phyloP scores from a whole-genome alignment of 1,140 invertebrate species.

The Heliconius congener region DNA sequence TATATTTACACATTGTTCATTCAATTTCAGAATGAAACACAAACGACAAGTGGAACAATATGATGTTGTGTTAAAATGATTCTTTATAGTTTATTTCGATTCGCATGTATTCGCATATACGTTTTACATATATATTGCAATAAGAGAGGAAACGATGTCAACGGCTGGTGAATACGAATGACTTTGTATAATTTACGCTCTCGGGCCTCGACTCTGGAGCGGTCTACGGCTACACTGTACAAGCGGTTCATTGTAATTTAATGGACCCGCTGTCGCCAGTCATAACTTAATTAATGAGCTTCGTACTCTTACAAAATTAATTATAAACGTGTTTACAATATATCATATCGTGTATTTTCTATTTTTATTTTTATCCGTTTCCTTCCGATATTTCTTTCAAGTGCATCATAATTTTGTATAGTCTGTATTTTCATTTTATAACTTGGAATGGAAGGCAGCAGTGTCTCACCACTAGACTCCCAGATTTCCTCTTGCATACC shows the following conservation, averaged over 20 bases:
- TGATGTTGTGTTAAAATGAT: not conserved
- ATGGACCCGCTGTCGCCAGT: conserved; percentile 38
- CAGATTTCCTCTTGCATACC: too few species aligned
- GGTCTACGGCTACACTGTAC: not conserved
- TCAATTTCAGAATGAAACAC: not conserved
- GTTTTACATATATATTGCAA: conserved; percentile 18
- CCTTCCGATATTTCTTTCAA: not conserved
- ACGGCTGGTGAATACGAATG: conserved; percentile 20
- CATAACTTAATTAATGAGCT: conserved; percentile 33
- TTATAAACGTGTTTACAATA: conserved; percentile 12
- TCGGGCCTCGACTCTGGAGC: conserved; percentile 18
- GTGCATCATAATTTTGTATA: too few species aligned
- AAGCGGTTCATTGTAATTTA: conserved; percentile 36
- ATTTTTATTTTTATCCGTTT: not conserved
- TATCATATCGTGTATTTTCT: not conserved
- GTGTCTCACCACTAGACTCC: too few species aligned
- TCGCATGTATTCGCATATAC: not conserved
- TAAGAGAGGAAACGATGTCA: conserved; percentile 18
- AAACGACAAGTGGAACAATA: not conserved
- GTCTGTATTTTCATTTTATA: too few species aligned
- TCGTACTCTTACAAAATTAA: conserved; percentile 7
- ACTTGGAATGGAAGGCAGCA: too few species aligned
- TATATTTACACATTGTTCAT: not conserved
- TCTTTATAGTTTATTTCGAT: not conserved
- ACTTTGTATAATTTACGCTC: conserved; percentile 26